phyloP scores from a whole-genome alignment of 2,797 vertebrate species.

The Microtus agrestis region DNA sequence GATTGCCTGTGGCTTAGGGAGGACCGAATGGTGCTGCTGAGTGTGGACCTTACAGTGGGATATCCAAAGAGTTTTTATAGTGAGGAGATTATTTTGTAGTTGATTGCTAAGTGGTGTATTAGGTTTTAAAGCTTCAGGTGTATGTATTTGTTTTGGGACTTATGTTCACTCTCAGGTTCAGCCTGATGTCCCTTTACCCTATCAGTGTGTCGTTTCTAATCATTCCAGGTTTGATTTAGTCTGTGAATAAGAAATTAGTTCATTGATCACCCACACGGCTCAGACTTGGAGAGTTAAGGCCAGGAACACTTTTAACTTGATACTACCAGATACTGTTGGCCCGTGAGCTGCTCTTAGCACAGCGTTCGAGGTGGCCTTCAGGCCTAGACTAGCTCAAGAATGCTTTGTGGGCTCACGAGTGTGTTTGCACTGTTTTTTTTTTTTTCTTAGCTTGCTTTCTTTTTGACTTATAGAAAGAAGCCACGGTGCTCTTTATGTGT shows the following conservation, averaged over 20 bases:
- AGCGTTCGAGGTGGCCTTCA: not conserved
- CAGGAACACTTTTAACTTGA: not conserved
- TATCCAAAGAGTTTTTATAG: not conserved
- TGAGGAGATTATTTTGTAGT: not conserved
- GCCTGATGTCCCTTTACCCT: not conserved
- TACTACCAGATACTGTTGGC: not conserved
- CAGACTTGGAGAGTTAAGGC: not conserved
- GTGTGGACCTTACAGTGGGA: not conserved
- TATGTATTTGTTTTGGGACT: not conserved
- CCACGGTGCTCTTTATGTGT: not conserved
- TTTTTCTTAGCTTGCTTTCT: not conserved
- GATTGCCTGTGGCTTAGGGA: no score
- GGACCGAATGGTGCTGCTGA: not conserved
- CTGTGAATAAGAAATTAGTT: not conserved
- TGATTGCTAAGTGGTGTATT: not conserved
- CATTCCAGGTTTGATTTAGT: not conserved
- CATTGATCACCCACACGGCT: not conserved
- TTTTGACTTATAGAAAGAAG: not conserved
- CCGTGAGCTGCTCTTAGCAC: not conserved
- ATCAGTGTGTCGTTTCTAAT: not conserved
- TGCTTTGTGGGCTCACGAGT: not conserved
- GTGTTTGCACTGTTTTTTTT: not conserved
- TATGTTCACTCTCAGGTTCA: not conserved
- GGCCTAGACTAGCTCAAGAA: not conserved
- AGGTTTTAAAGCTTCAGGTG: not conserved